These are phyloP conservation scores for Orthosia cruda DNA, from an alignment of 2,888 invertebrate genomes.

Conservation along the genomic window DNA sequence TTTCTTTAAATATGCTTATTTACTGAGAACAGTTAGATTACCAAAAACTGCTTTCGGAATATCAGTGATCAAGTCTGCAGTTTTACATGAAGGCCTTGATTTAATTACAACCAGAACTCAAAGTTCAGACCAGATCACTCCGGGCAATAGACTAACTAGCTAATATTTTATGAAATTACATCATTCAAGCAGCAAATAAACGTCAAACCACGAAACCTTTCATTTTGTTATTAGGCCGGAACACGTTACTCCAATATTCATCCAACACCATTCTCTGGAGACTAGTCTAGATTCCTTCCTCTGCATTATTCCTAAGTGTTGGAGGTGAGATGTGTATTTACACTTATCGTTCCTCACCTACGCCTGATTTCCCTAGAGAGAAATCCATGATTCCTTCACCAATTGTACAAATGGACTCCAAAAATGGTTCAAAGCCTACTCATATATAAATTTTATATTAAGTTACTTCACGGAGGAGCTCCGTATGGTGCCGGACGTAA, in stretches of 20 bases:
- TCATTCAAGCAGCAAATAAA: constrained; percentile 41
- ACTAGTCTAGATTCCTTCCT: constrained; percentile 27
- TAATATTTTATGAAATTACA: not conserved
- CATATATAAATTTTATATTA: not conserved
- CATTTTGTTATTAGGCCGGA: constrained; percentile 3
- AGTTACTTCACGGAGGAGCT: not conserved
- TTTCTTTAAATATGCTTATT: not conserved
- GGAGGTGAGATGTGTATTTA: constrained; percentile 32
- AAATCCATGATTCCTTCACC: constrained; percentile 28
- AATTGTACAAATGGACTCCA: constrained; percentile 37
- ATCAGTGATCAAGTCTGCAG: no score
- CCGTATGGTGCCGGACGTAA: no score
- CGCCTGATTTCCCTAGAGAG: constrained; percentile 51
- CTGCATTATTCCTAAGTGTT: constrained; percentile 27
- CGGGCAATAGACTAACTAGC: not conserved
- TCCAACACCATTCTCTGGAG: constrained; percentile 3
- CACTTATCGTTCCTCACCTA: constrained; percentile 39
- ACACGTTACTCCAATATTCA: constrained; percentile 29
- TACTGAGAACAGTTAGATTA: not conserved
- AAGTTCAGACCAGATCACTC: not conserved
- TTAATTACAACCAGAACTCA: not conserved
- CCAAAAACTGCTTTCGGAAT: not conserved
- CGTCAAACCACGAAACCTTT: constrained; percentile 16
- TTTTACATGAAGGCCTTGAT: not conserved
- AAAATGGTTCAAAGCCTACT: constrained; percentile 19